Evolutionary conservation across 2,113 vertebrate species (phyloP), one percentile per base, ranked within the genome.

Genomic region (Cygnus atratus): DNA sequence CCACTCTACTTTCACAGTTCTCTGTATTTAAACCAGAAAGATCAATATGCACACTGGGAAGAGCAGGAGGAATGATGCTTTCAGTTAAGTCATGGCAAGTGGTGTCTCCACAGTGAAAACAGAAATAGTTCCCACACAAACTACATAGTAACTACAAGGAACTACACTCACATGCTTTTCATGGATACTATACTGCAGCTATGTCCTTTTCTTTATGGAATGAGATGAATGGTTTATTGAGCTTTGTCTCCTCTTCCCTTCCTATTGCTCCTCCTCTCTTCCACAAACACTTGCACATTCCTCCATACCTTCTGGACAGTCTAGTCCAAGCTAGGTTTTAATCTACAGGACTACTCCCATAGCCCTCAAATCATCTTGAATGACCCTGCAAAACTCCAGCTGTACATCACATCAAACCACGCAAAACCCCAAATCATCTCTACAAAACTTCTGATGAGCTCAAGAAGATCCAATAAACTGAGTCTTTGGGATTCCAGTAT

Each of bases 201-300:
- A 17, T 21, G 3, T 14, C 28, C 46, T 85, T 14, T 81, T 55
- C 46, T 70, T 37, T 18, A 41, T 9, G 19, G 46, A 58, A 80
- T n/a, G 19, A 52, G 75, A 57, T 6, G 17, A 29, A 14, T 8
- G 5, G 3, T 31, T 75, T 19, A 7, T 13, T 44, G 21, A 44
- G 3, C 6, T 91, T 74, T 65, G 35, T 16, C 13, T 52, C 9
- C 43, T 43, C 18, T 11, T 17, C 37, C 71, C 70, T 52, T 43
- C 48, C 37, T 84, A n/a, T 18, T 3, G 3, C 25, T 33, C 16
- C 35, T 52, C 15, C 9, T 48, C 20, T 68, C 55, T 75, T 50
- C 28, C 8, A 17, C 2, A 5, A 4, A 1, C n/a, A 6, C 6
- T 3, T 46, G n/a, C 17, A 20, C 29, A 62, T 10, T 28, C 5